These are phyloP conservation scores for Scaptomyza graminum DNA, from an alignment of 1,140 invertebrate species.

Conservation along the genomic window DNA sequence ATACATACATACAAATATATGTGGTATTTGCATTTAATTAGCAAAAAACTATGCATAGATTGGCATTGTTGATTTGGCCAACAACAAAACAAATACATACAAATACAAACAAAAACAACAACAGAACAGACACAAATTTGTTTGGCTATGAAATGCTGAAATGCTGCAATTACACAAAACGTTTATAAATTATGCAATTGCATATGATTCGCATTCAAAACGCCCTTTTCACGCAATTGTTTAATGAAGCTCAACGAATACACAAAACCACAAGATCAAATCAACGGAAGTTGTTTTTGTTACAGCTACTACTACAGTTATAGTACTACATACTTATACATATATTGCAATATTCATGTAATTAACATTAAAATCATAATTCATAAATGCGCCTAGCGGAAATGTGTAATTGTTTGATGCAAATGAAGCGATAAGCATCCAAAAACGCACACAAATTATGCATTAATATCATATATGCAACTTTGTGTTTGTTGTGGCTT, in stretches of 20 bases:
- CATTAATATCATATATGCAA: slow-evolving; percentile 31
- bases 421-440: slow-evolving; percentile 29
- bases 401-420: slow-evolving; percentile 59
- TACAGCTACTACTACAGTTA: slow-evolving; percentile 1
- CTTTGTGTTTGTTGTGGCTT: neutral
- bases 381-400: slow-evolving; percentile 58
- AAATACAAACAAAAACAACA: no score
- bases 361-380: slow-evolving; percentile 80
- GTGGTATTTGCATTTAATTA: slow-evolving; percentile 77
- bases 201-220: slow-evolving; percentile 11
- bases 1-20: neutral
- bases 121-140: slow-evolving; percentile 43
- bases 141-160: slow-evolving; percentile 68
- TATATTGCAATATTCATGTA: slow-evolving; percentile 68
- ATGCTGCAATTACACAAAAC: slow-evolving; percentile 76
- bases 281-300: slow-evolving; percentile 66
- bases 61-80: slow-evolving; percentile 52
- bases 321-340: neutral
- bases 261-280: slow-evolving; percentile 69
- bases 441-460: slow-evolving; percentile 44
- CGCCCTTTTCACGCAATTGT: slow-evolving; percentile 37
- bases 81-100: slow-evolving; percentile 5
- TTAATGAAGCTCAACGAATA: slow-evolving; percentile 67
- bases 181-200: slow-evolving; percentile 78
- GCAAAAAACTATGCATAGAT: slow-evolving; percentile 67